These are phyloP conservation scores for Scaptomyza caliginosa DNA, from an alignment of 2,888 invertebrate species.

Conservation along the genomic window DNA sequence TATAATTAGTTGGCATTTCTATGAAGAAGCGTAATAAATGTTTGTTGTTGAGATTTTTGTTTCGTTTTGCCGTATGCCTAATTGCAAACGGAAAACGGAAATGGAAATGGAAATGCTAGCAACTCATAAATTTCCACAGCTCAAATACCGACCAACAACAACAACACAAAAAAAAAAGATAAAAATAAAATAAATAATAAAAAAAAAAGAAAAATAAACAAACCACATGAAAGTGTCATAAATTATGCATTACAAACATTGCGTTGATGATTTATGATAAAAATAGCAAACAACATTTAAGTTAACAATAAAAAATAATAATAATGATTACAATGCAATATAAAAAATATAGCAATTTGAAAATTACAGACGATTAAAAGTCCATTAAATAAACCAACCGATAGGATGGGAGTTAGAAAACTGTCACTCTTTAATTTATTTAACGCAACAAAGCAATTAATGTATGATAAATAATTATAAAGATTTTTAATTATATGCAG, in stretches of 20 bases:
- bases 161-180: neutral
- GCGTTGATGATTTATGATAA: conserved; percentile 49
- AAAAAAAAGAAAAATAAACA: conserved; percentile 6
- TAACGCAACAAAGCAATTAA: neutral
- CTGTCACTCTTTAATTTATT: neutral
- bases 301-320: neutral
- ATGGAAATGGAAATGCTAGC: conserved; percentile 56
- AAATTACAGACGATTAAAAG: neutral
- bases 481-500: too few species aligned
- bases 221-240: conserved; percentile 43
- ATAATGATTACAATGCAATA: neutral
- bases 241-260: conserved; percentile 62
- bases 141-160: conserved; percentile 10
- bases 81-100: conserved; percentile 61
- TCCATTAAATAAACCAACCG: neutral
- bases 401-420: neutral
- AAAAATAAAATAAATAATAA: conserved; percentile 6
- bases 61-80: conserved; percentile 29
- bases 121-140: conserved; percentile 54
- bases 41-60: conserved; percentile 3
- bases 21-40: neutral
- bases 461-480: neutral
- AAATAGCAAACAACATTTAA: neutral
- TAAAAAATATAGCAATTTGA: neutral
- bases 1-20: neutral